Evolutionary conservation across 2,888 invertebrate genomes (phyloP).

Genomic region (Nineta flava): DNA sequence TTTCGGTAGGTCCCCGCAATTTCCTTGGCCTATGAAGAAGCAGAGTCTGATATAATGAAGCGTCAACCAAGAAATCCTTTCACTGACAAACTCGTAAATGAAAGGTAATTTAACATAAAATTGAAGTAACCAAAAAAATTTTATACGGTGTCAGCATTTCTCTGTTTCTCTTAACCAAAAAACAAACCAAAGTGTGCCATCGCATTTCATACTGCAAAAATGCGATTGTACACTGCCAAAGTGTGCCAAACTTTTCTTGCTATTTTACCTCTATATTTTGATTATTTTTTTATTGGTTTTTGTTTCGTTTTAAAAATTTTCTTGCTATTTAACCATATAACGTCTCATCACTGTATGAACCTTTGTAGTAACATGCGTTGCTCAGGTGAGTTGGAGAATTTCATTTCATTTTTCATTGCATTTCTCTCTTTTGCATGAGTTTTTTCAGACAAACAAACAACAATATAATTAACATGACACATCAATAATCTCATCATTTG

Average conservation of each 20-base stretch:
- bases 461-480: too few relatives aligned
- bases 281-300: too few relatives aligned
- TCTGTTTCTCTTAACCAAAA: constrained; percentile 2
- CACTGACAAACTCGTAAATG: constrained; percentile 96
- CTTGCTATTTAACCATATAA: too few relatives aligned
- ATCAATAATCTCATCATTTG: background rate
- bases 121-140: constrained; percentile 4
- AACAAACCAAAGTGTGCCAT: background rate
- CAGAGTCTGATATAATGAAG: constrained; percentile 87
- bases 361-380: background rate
- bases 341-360: too few relatives aligned
- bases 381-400: background rate
- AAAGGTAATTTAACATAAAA: constrained; percentile 42
- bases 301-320: too few relatives aligned
- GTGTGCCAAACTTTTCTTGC: background rate
- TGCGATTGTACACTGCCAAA: background rate
- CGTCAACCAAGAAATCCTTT: constrained; percentile 94
- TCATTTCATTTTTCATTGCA: background rate
- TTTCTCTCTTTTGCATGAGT: background rate
- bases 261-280: background rate
- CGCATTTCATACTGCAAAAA: background rate
- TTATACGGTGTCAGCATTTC: constrained; percentile 5
- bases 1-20: constrained; percentile 44
- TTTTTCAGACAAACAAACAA: background rate
- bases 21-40: constrained; percentile 55